Base-by-base conservation (phyloP, 1,140 invertebrate genomes). In the Cyphomyrmex costatus region DNA sequence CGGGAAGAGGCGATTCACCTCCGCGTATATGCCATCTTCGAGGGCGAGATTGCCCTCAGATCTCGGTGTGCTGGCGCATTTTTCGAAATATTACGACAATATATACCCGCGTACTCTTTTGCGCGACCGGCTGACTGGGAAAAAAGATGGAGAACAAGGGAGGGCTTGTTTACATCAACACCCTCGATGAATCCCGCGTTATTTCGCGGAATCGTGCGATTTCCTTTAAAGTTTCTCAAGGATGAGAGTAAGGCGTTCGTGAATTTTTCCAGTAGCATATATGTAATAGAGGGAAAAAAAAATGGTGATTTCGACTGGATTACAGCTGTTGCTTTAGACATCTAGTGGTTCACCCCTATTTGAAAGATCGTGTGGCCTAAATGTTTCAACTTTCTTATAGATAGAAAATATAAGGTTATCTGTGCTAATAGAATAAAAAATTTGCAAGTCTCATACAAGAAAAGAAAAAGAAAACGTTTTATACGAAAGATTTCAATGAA, bases 1-100 rank as follows among this genome's bases (percentile, higher is more conserved):
- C 91, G 88, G 91, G 90, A 93, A 94, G 91, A 92, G 91, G 89
- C 93, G 93, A 94, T 94, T 94, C 93, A 88, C 91, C 90, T 91
- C 86, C 86, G 86, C 91, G 88, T 93, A 92, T 93, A 92, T 92
- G 92, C 91, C 93, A 91, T 93, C 92, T 92, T 92, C 91, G 87
- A 79, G 89, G 80, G 85, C 90, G 92, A 95, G 93, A 94, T 94
- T 95, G 94, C 92, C 87, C 36, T 73, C 60, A 90, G 88, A 94
- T 94, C 89, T 87, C 68, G 58, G 87, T n/a, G 73, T 85, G 88
- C 90, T 91, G 86, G 90, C 89, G 90, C 88, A 79, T 91, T 93
- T 92, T 91, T 91, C 88, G 91, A 93, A 93, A 93, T 93, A 93
- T 93, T 89, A 90, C 91, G 80, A 88, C 89, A 58, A 88, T 91